These are phyloP conservation scores for Gallinago jamesoni DNA, from an alignment of 2,113 vertebrate species.

Conservation along the genomic window DNA sequence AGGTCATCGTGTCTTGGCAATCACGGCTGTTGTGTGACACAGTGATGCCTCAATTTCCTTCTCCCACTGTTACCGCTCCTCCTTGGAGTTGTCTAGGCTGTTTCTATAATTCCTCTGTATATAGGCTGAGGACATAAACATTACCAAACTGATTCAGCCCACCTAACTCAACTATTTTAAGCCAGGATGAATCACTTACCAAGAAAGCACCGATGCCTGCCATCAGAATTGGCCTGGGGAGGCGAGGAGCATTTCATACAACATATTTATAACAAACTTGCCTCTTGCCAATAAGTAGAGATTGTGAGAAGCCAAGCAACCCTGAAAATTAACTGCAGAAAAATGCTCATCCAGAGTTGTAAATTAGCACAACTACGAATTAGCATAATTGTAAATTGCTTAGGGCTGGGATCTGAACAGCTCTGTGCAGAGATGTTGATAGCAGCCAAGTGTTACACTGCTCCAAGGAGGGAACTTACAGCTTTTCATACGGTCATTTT, in stretches of 20 bases:
- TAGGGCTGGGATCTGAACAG: background rate
- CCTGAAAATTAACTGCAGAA: background rate
- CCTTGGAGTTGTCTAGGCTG: background rate
- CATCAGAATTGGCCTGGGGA: background rate
- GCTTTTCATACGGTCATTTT: background rate
- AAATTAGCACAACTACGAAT: background rate
- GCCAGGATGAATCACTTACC: background rate
- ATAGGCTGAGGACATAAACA: background rate
- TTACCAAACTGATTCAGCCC: background rate
- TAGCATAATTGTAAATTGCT: background rate
- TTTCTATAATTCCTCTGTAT: background rate
- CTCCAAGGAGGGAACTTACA: background rate
- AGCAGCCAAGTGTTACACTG: background rate
- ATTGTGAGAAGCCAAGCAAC: background rate
- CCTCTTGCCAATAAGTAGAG: background rate
- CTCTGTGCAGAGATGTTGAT: background rate
- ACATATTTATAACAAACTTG: background rate
- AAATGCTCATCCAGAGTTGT: background rate
- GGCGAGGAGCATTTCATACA: background rate
- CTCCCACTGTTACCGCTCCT: accelerated
- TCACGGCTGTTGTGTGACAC: background rate
- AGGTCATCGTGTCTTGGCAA: background rate
- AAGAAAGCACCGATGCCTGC: background rate
- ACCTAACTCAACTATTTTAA: background rate
- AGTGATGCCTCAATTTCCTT: background rate